These are phyloP conservation scores for Macroramphosus scolopax DNA, from an alignment of 2,797 vertebrate species.

Conservation along the genomic window DNA sequence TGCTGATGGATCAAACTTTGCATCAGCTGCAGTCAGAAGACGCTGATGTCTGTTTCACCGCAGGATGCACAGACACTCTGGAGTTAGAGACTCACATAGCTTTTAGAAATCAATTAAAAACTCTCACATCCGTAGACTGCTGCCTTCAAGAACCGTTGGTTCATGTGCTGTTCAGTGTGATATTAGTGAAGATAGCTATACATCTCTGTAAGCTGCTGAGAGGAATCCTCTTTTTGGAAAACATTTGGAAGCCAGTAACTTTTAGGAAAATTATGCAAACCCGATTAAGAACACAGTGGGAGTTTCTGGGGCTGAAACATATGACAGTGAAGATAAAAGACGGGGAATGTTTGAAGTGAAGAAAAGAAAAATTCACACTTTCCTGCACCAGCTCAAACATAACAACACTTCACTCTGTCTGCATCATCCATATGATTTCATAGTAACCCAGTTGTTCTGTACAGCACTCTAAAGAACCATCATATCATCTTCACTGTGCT, in stretches of 20 bases:
- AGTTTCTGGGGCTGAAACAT: no score
- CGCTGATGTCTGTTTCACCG: slow-evolving; percentile 6
- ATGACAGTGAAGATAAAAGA: background rate
- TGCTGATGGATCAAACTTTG: no score
- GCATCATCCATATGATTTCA: slow-evolving; percentile 16
- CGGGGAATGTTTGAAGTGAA: background rate
- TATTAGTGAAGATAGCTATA: slow-evolving; percentile 33
- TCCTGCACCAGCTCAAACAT: no score
- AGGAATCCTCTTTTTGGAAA: no score
- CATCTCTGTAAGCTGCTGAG: no score
- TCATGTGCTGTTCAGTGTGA: slow-evolving; percentile 18
- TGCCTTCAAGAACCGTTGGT: slow-evolving; percentile 11
- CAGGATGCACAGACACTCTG: slow-evolving; percentile 20
- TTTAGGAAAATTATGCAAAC: no score
- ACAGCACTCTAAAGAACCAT: slow-evolving; percentile 11
- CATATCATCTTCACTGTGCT: slow-evolving; percentile 9
- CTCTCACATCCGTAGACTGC: slow-evolving; percentile 21
- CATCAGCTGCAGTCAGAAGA: slow-evolving; percentile 5
- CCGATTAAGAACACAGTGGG: no score
- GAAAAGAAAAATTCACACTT: no score
- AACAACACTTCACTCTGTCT: no score
- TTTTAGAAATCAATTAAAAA: no score
- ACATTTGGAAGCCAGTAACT: no score
- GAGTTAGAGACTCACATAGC: slow-evolving; percentile 7
- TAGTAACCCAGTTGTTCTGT: slow-evolving; percentile 20